A percentile compares a stretch with the other conserved stretches of the same genome.
Conservation (phyloP, 2,113 vertebrate genomes). For the Scophthalmus maximus region DNA sequence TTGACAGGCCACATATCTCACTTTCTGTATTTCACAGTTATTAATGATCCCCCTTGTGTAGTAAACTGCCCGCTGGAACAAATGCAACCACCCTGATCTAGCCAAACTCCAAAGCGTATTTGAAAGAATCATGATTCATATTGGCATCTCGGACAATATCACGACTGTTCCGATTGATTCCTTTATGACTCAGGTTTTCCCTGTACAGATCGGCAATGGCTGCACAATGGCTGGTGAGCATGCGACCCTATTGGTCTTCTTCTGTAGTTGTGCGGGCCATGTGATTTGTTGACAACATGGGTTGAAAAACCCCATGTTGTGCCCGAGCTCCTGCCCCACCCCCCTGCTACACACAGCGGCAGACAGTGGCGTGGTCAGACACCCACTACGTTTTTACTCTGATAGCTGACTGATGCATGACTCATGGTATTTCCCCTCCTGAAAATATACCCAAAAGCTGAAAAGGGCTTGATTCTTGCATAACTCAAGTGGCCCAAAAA, state of each 20-base stretch:
- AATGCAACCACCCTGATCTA: not conserved
- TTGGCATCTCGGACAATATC: conserved; percentile 39
- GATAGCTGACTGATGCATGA: conserved; percentile 38
- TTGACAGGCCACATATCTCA: too few relatives aligned
- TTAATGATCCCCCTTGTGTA: conserved; percentile 8
- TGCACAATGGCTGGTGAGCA: conserved; percentile 59
- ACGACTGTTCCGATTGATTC: conserved; percentile 38
- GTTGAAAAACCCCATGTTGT: conserved; percentile 29
- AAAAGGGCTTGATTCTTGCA: conserved; percentile 15
- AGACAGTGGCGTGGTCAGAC: not conserved
- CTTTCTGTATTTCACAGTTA: too few relatives aligned
- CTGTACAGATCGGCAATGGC: conserved; percentile 46
- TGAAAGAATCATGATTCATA: conserved; percentile 15
- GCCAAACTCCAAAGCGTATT: conserved; percentile 10
- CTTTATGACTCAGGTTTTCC: conserved; percentile 61
- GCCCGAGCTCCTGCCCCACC: conserved; percentile 10
- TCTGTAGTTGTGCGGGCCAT: conserved; percentile 17
- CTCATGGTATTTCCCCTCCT: conserved; percentile 45
- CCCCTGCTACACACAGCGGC: not conserved
- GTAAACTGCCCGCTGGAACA: conserved; percentile 14
- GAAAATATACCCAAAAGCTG: conserved; percentile 9
- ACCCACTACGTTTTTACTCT: conserved; percentile 3
- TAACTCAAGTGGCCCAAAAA: conserved; percentile 8
- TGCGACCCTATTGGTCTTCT: conserved; percentile 48
- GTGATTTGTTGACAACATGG: conserved; percentile 60